Evolutionary conservation across 2,888 invertebrate genomes (phyloP).

Genomic region (Cephalotes varians): DNA sequence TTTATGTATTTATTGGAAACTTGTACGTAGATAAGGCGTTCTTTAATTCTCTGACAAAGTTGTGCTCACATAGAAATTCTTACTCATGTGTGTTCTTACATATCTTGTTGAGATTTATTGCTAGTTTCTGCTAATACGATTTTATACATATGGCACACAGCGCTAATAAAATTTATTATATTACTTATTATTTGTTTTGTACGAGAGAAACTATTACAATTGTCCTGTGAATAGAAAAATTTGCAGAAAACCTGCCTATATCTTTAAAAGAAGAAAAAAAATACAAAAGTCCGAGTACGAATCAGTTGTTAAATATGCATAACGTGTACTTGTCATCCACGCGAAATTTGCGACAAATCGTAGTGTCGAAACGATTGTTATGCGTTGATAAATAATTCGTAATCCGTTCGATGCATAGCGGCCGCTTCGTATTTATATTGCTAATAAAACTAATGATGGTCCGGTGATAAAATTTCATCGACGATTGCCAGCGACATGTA

Average conservation of each 20-base stretch:
- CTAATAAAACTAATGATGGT: constrained; percentile 20
- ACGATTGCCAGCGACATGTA: not conserved
- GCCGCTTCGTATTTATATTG: constrained; percentile 9
- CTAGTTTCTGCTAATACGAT: not conserved
- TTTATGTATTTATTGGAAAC: constrained; percentile 11
- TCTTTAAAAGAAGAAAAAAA: not conserved
- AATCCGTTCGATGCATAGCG: not conserved
- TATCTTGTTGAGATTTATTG: not conserved
- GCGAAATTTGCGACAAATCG: constrained; percentile 9
- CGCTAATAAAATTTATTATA: constrained; percentile 9
- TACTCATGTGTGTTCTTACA: not conserved
- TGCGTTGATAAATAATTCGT: constrained; percentile 14
- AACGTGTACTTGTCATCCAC: not conserved
- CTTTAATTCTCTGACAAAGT: not conserved
- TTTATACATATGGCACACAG: not conserved
- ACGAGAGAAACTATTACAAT: not conserved
- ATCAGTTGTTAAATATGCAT: constrained; percentile 7
- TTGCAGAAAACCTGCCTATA: not conserved
- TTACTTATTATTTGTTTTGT: not conserved
- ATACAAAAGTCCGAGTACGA: not conserved
- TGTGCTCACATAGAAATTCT: not conserved
- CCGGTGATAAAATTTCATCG: constrained; percentile 14
- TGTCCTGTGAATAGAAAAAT: not conserved
- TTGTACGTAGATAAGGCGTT: not conserved
- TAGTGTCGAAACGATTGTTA: not conserved